A percentile compares a stretch with the other conserved stretches of the same genome.
phyloP scores from a whole-genome alignment of 2,888 invertebrate species.

The Noctua fimbriata region DNA sequence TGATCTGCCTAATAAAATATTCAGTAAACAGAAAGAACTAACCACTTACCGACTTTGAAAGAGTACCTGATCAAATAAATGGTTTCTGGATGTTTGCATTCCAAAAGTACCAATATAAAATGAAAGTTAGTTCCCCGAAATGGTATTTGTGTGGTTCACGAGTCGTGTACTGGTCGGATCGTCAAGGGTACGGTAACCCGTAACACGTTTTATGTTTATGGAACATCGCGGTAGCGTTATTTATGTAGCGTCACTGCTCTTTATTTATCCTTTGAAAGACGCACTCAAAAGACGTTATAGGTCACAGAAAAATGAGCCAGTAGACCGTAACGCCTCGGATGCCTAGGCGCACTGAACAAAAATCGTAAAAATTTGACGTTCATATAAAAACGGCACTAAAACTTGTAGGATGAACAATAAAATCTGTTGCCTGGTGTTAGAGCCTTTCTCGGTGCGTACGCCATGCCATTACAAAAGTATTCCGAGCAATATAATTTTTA shows the following conservation, averaged over 20 bases:
- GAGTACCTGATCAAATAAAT: slow-evolving; percentile 73
- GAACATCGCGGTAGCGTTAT: slow-evolving; percentile 75
- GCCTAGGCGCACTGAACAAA: slow-evolving; percentile 66
- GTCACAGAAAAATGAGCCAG: slow-evolving; percentile 66
- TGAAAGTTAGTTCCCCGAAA: slow-evolving; percentile 77
- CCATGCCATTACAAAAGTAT: slow-evolving; percentile 68
- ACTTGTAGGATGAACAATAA: slow-evolving; percentile 76
- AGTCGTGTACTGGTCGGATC: slow-evolving; percentile 65
- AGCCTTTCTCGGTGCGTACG: slow-evolving; percentile 42
- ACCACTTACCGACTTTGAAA: slow-evolving; percentile 40
- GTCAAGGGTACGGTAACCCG: slow-evolving; percentile 74
- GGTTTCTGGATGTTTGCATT: slow-evolving; percentile 73
- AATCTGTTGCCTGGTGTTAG: slow-evolving; percentile 71
- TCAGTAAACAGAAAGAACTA: slow-evolving; percentile 53
- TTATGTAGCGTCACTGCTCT: slow-evolving; percentile 74
- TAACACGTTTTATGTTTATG: slow-evolving; percentile 81
- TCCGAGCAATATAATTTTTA: slow-evolving; percentile 70
- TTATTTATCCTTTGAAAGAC: slow-evolving; percentile 72
- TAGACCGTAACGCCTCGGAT: slow-evolving; percentile 50
- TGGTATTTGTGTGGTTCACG: slow-evolving; percentile 71
- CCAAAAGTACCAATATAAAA: slow-evolving; percentile 73
- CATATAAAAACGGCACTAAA: slow-evolving; percentile 78
- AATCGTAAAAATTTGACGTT: slow-evolving; percentile 71
- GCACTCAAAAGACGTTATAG: slow-evolving; percentile 63
- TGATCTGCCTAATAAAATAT: slow-evolving; percentile 47